Evolutionary conservation across 1,140 invertebrate species (phyloP), one percentile per base, ranked within the genome.

Genomic region (Leucophenga varia): DNA sequence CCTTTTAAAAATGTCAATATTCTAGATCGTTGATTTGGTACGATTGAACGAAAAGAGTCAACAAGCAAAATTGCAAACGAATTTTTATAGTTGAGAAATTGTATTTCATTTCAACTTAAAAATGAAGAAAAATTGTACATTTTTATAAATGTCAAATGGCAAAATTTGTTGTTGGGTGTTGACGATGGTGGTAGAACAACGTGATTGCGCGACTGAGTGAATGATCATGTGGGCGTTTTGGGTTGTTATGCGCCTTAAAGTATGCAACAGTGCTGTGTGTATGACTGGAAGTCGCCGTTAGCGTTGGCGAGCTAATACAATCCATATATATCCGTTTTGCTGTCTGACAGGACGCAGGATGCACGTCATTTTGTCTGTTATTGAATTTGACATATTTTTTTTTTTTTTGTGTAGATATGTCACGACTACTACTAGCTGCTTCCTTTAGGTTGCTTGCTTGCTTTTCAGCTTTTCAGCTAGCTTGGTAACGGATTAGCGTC

Each of bases 41-140:
- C 12, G 6, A 16, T 8, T 37, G 54, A 25, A 6, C 5, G 22
- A 25, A 25, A 25, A 25, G 22, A 25, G 5, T 35, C 43, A 50
- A 55, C 58, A 67, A 67, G 63, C 61, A 64, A 67, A 59, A 54
- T 59, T 49, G 54, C 59, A n/a, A 63, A 45, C 47, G 43, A 67
- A 67, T 50, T 59, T 67, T 58, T 57, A 58, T 58, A 45, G 53
- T 54, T 67, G 63, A 67, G 56, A 67, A 67, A 67, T 67, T 67
- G 63, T 67, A 67, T 67, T 67, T 67, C 63, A 60, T 67, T 67
- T 59, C 63, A 64, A 68, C 63, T n/a, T n/a, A n/a, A n/a, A 67
- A 67, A 67, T 67, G 63, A 67, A 67, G 63, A 67, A 52, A 67
- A 67, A 67, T 67, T 51, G 64, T 55, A 67, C 53, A 67, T 67